These are phyloP conservation scores for Echinops telfairi DNA, from an alignment of 2,113 vertebrate genomes.

Conservation along the genomic window DNA sequence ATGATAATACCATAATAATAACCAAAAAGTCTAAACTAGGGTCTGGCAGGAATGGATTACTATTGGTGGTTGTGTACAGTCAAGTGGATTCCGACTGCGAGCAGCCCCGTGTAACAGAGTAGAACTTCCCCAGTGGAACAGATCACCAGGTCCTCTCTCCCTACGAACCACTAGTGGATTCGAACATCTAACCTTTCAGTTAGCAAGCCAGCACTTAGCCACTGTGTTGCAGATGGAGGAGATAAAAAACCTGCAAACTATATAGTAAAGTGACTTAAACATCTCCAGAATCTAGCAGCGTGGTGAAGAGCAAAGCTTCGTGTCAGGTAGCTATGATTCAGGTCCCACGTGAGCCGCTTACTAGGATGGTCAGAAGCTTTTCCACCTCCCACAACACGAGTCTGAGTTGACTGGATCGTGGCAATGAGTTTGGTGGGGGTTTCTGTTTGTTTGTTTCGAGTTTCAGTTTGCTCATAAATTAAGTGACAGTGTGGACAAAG, in stretches of 20 bases:
- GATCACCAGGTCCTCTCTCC: not conserved
- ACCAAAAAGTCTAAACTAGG: constrained; percentile 27
- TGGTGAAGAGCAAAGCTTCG: not conserved
- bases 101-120: not conserved
- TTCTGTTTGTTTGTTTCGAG: not conserved
- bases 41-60: not conserved
- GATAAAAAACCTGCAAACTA: not conserved
- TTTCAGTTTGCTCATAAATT: constrained; percentile 21
- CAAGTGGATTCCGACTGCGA: not conserved
- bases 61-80: not conserved
- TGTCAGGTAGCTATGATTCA: constrained; percentile 5
- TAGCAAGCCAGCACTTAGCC: not conserved
- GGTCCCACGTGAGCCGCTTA: not conserved
- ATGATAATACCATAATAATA: not conserved
- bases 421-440: too few species aligned
- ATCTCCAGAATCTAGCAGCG: constrained; percentile 28
- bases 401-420: too few species aligned
- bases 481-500: not conserved
- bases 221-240: not conserved
- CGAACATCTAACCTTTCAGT: not conserved
- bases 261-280: not conserved
- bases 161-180: not conserved
- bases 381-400: not conserved
- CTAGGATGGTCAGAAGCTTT: constrained; percentile 19
- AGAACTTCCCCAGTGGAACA: not conserved